phyloP scores from a whole-genome alignment of 2,113 vertebrate genomes.

The Prietella phreatophila region DNA sequence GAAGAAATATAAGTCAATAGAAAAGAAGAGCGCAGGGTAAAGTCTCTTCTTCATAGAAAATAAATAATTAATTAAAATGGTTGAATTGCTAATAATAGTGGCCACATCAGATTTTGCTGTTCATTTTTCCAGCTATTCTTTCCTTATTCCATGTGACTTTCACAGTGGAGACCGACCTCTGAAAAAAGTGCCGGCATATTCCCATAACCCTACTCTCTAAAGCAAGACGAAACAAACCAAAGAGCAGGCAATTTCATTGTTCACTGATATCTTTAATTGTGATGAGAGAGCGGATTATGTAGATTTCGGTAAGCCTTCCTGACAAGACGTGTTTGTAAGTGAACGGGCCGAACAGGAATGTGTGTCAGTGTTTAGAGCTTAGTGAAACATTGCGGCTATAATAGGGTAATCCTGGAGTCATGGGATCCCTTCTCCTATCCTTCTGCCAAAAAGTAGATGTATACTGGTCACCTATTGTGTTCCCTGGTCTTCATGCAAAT shows the following conservation, averaged over 20 bases:
- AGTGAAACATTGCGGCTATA: constrained; percentile 74
- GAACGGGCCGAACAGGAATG: constrained; percentile 76
- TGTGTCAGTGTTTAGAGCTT: constrained; percentile 75
- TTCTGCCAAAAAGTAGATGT: constrained; percentile 69
- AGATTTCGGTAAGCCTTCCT: constrained; percentile 78
- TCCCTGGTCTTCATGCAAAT: constrained; percentile 60
- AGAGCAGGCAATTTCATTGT: constrained; percentile 81
- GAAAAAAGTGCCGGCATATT: constrained; percentile 51
- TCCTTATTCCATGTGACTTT: constrained; percentile 34
- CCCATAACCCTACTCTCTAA: constrained; percentile 57
- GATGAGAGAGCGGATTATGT: constrained; percentile 78
- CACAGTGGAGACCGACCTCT: constrained; percentile 40
- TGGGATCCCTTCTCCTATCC: constrained; percentile 75
- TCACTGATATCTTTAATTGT: constrained; percentile 82
- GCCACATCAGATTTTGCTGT: not conserved
- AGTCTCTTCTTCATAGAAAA: not conserved
- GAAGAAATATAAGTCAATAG: not conserved
- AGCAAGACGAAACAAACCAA: constrained; percentile 75
- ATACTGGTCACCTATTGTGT: constrained; percentile 66
- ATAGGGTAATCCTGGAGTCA: constrained; percentile 78
- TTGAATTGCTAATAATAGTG: not conserved
- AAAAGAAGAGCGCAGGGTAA: not conserved
- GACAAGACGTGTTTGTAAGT: constrained; percentile 79
- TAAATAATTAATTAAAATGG: too few relatives aligned
- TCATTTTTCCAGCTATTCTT: constrained; percentile 33